Evolutionary conservation across 2,113 vertebrate species (phyloP).

Genomic region (Theristicus caerulescens): DNA sequence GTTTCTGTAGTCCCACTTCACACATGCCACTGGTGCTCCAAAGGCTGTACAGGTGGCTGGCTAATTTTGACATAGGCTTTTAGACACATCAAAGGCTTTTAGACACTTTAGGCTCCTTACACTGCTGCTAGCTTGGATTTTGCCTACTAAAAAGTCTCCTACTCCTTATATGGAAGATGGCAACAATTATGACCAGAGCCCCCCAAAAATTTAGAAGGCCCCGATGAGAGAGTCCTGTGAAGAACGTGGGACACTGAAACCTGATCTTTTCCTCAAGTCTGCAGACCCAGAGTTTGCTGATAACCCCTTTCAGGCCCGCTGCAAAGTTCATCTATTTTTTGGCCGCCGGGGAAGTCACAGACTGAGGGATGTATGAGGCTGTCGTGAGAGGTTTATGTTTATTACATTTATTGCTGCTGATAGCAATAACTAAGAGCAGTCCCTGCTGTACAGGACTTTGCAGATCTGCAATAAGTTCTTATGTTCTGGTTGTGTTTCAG

Average conservation of each 20-base stretch:
- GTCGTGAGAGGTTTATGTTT: constrained; percentile 22
- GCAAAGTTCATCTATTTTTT: constrained; percentile 11
- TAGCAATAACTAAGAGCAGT: constrained; percentile 44
- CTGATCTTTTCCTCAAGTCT: background rate
- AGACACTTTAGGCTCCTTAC: background rate
- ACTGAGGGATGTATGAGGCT: constrained; percentile 3
- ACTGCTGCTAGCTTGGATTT: background rate
- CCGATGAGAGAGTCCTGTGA: background rate
- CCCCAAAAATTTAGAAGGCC: background rate
- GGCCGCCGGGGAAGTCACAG: background rate
- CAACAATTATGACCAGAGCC: background rate
- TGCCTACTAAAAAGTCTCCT: background rate
- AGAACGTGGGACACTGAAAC: background rate
- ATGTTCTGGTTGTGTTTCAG: background rate
- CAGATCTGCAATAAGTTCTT: constrained; percentile 47
- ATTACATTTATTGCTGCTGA: constrained; percentile 52
- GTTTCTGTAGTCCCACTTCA: background rate
- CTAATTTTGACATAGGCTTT: background rate
- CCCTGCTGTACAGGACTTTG: constrained; percentile 7
- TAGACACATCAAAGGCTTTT: background rate
- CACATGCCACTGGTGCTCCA: background rate
- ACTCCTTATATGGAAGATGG: background rate
- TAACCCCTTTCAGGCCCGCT: background rate
- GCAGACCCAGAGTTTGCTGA: background rate
- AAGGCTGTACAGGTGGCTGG: rapidly evolving